Base-by-base conservation (phyloP, 2,113 vertebrate species). In the Mugil cephalus region DNA sequence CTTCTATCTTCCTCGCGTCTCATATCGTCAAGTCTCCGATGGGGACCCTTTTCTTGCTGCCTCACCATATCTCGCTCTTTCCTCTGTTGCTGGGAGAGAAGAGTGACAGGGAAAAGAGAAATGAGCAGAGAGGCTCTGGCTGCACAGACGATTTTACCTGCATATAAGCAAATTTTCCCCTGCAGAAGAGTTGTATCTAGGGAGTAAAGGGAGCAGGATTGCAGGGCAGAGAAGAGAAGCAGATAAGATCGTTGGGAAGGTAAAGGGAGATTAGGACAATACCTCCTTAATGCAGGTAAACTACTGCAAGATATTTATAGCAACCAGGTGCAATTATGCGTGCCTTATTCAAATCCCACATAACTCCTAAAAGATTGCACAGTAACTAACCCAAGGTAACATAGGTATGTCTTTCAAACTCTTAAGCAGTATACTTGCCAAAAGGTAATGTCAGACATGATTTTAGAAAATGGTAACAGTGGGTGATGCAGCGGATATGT, bases 11-110 rank as follows among this genome's bases (percentile, higher is more conserved):
- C 96, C 88, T 98, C 96, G 35, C 96, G 91, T 72, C 96, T 93
- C 88, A 96, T 94, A 88, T 97, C 96, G 69, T 96, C 96, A 7
- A 96, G 90, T 71, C 96, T 88, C 77, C 96, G 95, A 78, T 94
- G 94, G 89, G 96, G 95, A 84, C 96, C 96, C 83, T 97, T 97
- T 80, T 96, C 96, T 85, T 97, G 96, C 89, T 96, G 95, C 89
- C 96, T 95, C 86, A 95, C 93, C 89, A 96, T 95, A 77, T 96
- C 96, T 24, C 96, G 92, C 85, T 97, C 96, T 21, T 96, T 95
- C 60, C 96, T 94, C 88, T 98, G 96, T 95, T 98, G 96, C 96
- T 98, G 92, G 80, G 90, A 70, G 84, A 82, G 64, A 82, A 64
- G 60, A 65, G 71, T 54, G 85, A 88, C 74, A 90, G 61, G 72